A percentile compares a stretch with the other conserved stretches of the same genome.
These are phyloP conservation scores for Doris montereyensis DNA, from an alignment of 2,888 invertebrate species.

Conservation along the genomic window DNA sequence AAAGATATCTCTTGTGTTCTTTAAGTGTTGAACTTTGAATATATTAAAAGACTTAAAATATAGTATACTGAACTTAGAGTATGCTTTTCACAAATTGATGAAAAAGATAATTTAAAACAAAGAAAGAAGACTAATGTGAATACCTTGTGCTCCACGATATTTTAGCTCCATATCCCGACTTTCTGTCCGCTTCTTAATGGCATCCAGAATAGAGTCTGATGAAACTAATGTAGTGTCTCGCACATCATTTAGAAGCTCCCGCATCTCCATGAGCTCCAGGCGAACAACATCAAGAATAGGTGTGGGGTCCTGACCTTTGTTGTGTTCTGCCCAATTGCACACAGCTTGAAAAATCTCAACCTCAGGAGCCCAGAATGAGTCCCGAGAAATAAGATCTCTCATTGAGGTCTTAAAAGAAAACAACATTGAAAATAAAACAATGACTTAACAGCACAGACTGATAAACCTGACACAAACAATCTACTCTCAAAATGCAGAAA, in stretches of 20 bases:
- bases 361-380: slow-evolving; percentile 97
- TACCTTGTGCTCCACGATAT: slow-evolving; percentile 82
- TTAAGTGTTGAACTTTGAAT: too few relatives aligned
- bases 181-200: slow-evolving; percentile 89
- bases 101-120: too few relatives aligned
- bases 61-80: too few relatives aligned
- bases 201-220: slow-evolving; percentile 93
- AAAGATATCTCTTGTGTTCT: too few relatives aligned
- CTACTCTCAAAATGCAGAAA: not conserved
- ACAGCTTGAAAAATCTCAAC: slow-evolving; percentile 95
- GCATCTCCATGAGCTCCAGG: slow-evolving; percentile 88
- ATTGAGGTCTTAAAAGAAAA: slow-evolving; percentile 77
- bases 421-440: too few relatives aligned
- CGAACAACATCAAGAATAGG: slow-evolving; percentile 76
- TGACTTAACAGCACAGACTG: not conserved
- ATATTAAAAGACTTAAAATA: too few relatives aligned
- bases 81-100: too few relatives aligned
- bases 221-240: slow-evolving; percentile 89
- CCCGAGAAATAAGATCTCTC: slow-evolving; percentile 87
- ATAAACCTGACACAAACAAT: not conserved
- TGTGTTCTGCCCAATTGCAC: slow-evolving; percentile 87
- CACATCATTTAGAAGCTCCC: slow-evolving; percentile 90
- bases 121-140: too few relatives aligned
- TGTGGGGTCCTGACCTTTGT: slow-evolving; percentile 77
- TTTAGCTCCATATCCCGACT: slow-evolving; percentile 84